A percentile compares a stretch with the other conserved stretches of the same genome.
phyloP scores from a whole-genome alignment of 2,113 vertebrate genomes.

The Fregetta grallaria region DNA sequence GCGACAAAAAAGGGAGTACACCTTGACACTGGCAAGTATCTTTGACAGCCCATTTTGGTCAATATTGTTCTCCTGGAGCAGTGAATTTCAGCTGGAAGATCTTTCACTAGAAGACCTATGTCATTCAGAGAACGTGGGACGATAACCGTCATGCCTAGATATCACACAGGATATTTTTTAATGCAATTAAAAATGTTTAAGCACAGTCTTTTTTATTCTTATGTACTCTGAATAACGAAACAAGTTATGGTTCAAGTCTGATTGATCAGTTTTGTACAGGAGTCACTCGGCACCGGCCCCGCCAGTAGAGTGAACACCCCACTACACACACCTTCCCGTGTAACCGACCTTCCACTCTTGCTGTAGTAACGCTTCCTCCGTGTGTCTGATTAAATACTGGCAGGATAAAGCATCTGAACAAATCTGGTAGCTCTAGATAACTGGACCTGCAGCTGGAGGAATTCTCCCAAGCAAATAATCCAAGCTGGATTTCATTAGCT shows the following conservation, averaged over 20 bases:
- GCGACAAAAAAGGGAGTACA: background rate
- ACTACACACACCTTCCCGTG: accelerated
- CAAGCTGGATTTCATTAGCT: background rate
- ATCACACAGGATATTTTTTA: accelerated
- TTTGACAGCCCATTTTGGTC: background rate
- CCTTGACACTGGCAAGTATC: background rate
- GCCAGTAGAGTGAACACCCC: background rate
- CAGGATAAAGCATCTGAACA: background rate
- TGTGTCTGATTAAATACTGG: accelerated
- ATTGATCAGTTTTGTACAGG: background rate
- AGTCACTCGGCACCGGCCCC: background rate
- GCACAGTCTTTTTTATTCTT: accelerated
- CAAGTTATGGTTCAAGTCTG: background rate
- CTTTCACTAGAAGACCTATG: accelerated
- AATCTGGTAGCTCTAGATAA: background rate
- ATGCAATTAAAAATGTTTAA: background rate
- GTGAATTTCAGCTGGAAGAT: background rate
- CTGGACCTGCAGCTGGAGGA: background rate
- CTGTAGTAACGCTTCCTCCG: background rate
- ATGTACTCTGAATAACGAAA: accelerated
- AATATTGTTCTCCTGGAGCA: background rate
- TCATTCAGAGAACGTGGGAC: accelerated
- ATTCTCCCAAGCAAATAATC: background rate
- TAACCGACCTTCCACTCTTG: accelerated
- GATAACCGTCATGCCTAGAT: accelerated